These are phyloP conservation scores for Stegophylla sp. DNA, from an alignment of 2,888 invertebrate genomes.

Conservation along the genomic window DNA sequence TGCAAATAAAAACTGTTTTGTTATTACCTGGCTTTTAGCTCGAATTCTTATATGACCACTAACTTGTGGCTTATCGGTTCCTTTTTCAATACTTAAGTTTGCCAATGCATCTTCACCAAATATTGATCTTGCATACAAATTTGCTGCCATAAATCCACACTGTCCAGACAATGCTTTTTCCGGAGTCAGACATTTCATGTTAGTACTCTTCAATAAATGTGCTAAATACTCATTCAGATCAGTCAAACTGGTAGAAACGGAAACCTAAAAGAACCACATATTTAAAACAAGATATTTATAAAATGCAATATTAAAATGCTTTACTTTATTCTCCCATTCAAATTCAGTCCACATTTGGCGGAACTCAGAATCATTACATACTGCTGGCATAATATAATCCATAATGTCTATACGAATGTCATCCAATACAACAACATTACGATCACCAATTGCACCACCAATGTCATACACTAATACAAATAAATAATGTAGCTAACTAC, in stretches of 20 bases:
- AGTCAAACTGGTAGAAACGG: constrained; percentile 91
- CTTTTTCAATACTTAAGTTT: constrained; percentile 97
- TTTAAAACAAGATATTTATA: constrained; percentile 14
- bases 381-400: constrained; percentile 97
- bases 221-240: constrained; percentile 92
- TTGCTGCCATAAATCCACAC: constrained; percentile 99
- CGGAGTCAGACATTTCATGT: constrained; percentile 98
- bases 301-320: constrained; percentile 11
- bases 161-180: constrained; percentile 78
- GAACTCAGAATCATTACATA: constrained; percentile 95
- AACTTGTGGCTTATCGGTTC: constrained; percentile 86
- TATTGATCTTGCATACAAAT: constrained; percentile 97
- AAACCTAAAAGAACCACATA: constrained; percentile 67
- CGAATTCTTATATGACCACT: constrained; percentile 96
- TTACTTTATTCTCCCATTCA: constrained; percentile 99
- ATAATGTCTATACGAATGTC: constrained; percentile 99
- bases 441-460: constrained; percentile 86
- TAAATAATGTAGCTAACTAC: constrained; percentile 50
- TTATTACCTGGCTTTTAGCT: constrained; percentile 91
- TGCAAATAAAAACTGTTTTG: no score
- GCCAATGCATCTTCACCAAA: constrained; percentile 99
- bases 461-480: constrained; percentile 86
- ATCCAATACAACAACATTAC: constrained; percentile 96
- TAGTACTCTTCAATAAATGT: constrained; percentile 91
- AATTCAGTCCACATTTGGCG: constrained; percentile 99